Conservation (phyloP, 2,113 vertebrate genomes). For the Engraulis encrasicolus region DNA sequence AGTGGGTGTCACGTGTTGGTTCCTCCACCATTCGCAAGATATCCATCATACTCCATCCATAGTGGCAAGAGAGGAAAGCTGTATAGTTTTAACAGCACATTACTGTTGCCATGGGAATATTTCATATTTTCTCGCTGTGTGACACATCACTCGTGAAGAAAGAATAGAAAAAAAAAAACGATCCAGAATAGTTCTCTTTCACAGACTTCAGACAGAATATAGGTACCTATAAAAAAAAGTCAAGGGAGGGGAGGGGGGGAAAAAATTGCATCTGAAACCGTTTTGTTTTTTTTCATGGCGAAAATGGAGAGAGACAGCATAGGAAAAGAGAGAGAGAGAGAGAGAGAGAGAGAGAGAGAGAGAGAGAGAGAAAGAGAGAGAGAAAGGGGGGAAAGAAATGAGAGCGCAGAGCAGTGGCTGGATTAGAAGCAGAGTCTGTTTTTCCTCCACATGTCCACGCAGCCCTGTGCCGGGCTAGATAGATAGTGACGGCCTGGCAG, state of each 20-base stretch:
- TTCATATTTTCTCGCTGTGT: not conserved
- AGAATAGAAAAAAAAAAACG: no score
- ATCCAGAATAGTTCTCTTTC: not conserved
- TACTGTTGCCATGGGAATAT: not conserved
- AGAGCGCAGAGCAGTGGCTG: constrained; percentile 51
- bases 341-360: no score
- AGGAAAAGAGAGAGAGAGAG: no score
- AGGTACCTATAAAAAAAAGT: not conserved
- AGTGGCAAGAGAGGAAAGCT: not conserved
- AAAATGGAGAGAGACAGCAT: constrained; percentile 51
- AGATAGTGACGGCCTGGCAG: constrained; percentile 76
- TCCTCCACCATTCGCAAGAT: constrained; percentile 28
- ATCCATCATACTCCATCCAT: not conserved
- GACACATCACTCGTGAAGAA: not conserved
- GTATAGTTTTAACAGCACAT: not conserved
- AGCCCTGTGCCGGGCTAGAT: constrained; percentile 62
- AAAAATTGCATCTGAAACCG: constrained; percentile 6
- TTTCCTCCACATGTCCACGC: constrained; percentile 64
- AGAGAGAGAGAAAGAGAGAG: no score
- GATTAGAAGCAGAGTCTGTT: constrained; percentile 65
- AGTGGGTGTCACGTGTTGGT: not conserved
- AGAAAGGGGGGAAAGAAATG: constrained; percentile 25
- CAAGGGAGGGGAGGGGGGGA: no score
- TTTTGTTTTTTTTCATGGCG: constrained; percentile 40
- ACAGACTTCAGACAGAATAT: constrained; percentile 2